A percentile compares a stretch with the other conserved stretches of the same genome.
These are phyloP conservation scores for Ostrea denselamellosa DNA, from an alignment of 1,140 invertebrate species.

Conservation along the genomic window DNA sequence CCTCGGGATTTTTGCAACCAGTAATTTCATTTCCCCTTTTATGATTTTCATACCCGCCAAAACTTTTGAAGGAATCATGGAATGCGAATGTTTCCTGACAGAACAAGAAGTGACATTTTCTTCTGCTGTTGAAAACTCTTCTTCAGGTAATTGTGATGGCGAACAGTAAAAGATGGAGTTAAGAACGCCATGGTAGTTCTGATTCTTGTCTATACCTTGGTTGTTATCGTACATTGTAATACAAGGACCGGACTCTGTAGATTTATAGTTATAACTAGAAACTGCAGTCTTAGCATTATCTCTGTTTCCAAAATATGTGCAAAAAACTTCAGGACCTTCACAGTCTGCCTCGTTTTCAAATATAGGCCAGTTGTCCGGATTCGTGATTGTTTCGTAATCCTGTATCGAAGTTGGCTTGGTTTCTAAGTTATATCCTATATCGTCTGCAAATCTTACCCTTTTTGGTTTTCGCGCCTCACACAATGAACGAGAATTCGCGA, in stretches of 20 bases:
- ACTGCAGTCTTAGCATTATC: neutral
- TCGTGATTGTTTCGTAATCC: slow-evolving; percentile 4
- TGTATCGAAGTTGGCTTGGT: neutral
- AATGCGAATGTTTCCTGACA: neutral
- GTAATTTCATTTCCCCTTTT: slow-evolving; percentile 14
- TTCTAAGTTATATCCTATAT: slow-evolving; percentile 32
- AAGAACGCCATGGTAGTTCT: neutral
- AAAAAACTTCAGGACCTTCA: neutral
- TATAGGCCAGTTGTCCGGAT: slow-evolving; percentile 33
- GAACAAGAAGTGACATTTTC: neutral
- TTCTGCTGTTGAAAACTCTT: neutral
- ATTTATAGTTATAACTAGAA: neutral
- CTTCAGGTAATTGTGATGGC: neutral
- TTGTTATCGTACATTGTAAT: neutral
- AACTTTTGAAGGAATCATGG: neutral
- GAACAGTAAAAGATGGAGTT: neutral
- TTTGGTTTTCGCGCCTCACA: slow-evolving; percentile 29
- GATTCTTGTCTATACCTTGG: neutral
- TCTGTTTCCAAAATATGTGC: slow-evolving; percentile 1
- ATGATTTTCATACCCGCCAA: neutral
- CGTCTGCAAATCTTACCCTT: slow-evolving; percentile 38
- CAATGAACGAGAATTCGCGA: neutral
- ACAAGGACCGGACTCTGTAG: neutral
- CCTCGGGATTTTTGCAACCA: neutral
- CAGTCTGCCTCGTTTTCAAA: neutral